These are phyloP conservation scores for Adelphocoris suturalis DNA, from an alignment of 2,888 invertebrate genomes.

Conservation along the genomic window DNA sequence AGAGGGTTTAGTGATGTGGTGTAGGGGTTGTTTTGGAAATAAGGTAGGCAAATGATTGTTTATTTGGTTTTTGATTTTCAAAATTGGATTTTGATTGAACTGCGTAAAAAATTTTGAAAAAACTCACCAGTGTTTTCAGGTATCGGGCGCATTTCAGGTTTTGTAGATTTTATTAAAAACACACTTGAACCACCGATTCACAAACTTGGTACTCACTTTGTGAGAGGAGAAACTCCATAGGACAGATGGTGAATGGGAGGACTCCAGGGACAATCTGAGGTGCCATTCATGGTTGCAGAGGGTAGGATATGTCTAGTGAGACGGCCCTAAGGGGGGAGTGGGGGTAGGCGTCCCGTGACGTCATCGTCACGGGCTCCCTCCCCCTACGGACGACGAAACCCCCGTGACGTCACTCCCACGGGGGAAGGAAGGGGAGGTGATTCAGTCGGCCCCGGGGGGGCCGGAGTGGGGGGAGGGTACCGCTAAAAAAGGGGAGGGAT, in stretches of 20 bases:
- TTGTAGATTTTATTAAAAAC: conserved; percentile 48
- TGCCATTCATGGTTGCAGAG: conserved; percentile 68
- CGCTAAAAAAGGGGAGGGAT: conserved; percentile 46
- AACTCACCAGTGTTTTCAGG: conserved; percentile 65
- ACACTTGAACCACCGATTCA: conserved; percentile 67
- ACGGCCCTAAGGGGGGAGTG: not conserved
- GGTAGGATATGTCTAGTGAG: conserved; percentile 63
- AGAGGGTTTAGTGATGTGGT: too few relatives aligned
- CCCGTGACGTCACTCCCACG: conserved; percentile 40
- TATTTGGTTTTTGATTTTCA: too few relatives aligned
- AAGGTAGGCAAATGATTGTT: too few relatives aligned
- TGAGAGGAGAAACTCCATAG: conserved; percentile 65
- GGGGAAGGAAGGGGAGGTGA: conserved; percentile 39
- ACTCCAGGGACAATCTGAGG: conserved; percentile 67
- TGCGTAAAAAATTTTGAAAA: not conserved
- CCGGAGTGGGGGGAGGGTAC: not conserved
- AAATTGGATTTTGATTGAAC: not conserved
- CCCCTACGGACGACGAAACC: not conserved
- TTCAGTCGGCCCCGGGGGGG: conserved; percentile 4
- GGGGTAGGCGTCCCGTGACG: conserved; percentile 59
- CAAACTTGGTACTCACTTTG: conserved; percentile 70
- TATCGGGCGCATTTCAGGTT: conserved; percentile 68
- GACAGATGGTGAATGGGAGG: conserved; percentile 63
- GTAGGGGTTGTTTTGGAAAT: too few relatives aligned
- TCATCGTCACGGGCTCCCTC: conserved; percentile 10